Evolutionary conservation across 1,140 invertebrate species (phyloP).

Genomic region (Fopius arisanus): DNA sequence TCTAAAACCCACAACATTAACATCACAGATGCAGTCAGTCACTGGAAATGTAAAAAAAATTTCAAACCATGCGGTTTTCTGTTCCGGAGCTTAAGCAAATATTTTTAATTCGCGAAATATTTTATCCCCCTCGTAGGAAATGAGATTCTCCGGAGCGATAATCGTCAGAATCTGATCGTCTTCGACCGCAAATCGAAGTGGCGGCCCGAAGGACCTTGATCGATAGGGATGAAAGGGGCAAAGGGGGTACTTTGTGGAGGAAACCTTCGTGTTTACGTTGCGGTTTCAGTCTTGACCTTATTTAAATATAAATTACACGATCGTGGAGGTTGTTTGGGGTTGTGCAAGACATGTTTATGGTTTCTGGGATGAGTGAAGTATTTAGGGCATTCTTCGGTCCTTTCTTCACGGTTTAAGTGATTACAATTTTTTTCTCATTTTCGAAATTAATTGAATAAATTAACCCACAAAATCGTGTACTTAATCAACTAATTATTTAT

Average conservation of each 20-base stretch:
- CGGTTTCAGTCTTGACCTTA: slow-evolving; percentile 36
- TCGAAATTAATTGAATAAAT: no score
- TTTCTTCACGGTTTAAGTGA: background rate
- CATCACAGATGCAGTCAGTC: no score
- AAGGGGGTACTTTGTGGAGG: slow-evolving; percentile 17
- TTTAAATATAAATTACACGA: slow-evolving; percentile 38
- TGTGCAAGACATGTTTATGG: slow-evolving; percentile 1
- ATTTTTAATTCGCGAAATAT: no score
- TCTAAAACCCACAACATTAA: no score
- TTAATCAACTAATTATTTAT: no score
- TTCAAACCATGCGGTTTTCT: no score
- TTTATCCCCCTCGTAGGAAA: slow-evolving; percentile 8
- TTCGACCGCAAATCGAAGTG: slow-evolving; percentile 46
- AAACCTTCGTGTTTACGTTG: slow-evolving; percentile 34
- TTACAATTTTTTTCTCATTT: no score
- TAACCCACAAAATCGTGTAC: no score
- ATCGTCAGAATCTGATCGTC: slow-evolving; percentile 30
- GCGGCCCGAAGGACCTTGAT: background rate
- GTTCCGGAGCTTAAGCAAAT: no score
- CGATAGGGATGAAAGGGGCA: background rate
- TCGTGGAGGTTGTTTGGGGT: slow-evolving; percentile 13
- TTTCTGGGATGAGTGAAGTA: slow-evolving; percentile 1
- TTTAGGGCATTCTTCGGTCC: background rate
- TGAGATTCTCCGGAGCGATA: slow-evolving; percentile 37
- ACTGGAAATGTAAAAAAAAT: no score